phyloP scores from a whole-genome alignment of 2,888 invertebrate genomes.

The Mythimna lalbum region DNA sequence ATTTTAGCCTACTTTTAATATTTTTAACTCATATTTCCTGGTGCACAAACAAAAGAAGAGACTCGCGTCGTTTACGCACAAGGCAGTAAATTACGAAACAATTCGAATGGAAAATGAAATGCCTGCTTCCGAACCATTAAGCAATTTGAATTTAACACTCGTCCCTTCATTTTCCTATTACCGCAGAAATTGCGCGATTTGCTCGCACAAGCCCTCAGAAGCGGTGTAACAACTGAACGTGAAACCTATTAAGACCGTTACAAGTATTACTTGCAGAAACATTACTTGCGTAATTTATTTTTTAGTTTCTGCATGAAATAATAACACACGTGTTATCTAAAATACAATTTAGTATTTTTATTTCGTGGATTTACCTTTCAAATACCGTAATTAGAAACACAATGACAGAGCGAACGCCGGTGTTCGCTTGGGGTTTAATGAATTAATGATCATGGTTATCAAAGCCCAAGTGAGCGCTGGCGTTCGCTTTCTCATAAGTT shows the following conservation, averaged over 20 bases:
- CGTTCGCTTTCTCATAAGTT: too few relatives aligned
- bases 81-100: constrained; percentile 87
- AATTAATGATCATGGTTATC: too few relatives aligned
- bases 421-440: too few relatives aligned
- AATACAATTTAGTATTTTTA: constrained; percentile 2
- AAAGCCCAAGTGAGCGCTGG: too few relatives aligned
- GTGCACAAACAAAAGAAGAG: constrained; percentile 82
- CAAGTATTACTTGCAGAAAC: constrained; percentile 59
- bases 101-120: constrained; percentile 90
- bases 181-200: constrained; percentile 83
- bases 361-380: background rate
- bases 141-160: constrained; percentile 90
- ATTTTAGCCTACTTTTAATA: constrained; percentile 62
- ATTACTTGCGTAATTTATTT: constrained; percentile 41
- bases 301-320: constrained; percentile 13
- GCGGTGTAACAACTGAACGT: constrained; percentile 61
- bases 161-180: constrained; percentile 89
- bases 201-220: constrained; percentile 69
- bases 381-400: too few relatives aligned
- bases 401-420: too few relatives aligned
- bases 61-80: constrained; percentile 81
- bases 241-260: constrained; percentile 57
- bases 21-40: constrained; percentile 70
- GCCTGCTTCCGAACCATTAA: constrained; percentile 88
- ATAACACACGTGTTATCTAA: background rate